These are phyloP conservation scores for Strix aluco DNA, from an alignment of 2,113 vertebrate genomes.

Conservation along the genomic window DNA sequence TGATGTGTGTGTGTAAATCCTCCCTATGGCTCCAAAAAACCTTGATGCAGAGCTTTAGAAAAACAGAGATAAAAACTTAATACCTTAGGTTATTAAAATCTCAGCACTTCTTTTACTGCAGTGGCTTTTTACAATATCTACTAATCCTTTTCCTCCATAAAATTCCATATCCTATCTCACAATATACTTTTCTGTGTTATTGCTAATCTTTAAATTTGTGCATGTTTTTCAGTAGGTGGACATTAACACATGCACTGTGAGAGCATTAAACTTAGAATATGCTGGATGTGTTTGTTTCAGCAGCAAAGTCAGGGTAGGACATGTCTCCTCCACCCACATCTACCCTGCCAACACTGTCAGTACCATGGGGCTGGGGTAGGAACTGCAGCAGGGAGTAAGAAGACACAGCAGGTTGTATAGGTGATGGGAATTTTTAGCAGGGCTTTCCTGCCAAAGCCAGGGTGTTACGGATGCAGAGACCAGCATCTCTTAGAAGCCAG, in stretches of 20 bases:
- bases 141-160: constrained; percentile 54
- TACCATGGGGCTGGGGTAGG: neutral
- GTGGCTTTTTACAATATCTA: constrained; percentile 30
- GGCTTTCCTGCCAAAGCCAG: neutral
- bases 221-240: constrained; percentile 3
- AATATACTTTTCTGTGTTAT: constrained; percentile 35
- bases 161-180: constrained; percentile 20
- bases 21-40: neutral
- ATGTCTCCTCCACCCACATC: accelerated
- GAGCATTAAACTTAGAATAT: neutral
- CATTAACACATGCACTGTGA: neutral
- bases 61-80: constrained; percentile 45
- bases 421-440: neutral
- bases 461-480: neutral
- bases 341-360: neutral
- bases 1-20: neutral
- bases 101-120: constrained; percentile 33
- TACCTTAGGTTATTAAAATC: constrained; percentile 60
- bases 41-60: constrained; percentile 33
- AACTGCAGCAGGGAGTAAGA: neutral
- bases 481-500: neutral
- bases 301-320: neutral
- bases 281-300: neutral
- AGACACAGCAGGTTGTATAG: neutral
- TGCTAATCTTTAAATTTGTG: constrained; percentile 45